Conservation (phyloP, 2,797 vertebrate species). For the Hemitrygon akajei region DNA sequence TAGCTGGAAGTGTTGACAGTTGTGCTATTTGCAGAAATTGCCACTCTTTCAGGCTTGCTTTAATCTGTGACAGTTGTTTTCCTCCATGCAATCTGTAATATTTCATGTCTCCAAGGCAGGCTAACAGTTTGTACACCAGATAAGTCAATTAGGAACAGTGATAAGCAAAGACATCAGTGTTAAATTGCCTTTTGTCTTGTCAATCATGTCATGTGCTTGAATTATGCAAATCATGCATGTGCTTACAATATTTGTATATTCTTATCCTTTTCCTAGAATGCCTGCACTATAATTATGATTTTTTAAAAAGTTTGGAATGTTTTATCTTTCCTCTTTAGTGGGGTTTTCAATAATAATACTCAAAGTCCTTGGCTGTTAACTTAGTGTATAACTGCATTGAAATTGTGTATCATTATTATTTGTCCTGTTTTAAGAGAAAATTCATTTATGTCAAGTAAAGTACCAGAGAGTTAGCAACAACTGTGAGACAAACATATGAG, state of each 20-base stretch:
- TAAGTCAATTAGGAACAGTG: neutral
- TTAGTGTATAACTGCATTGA: neutral
- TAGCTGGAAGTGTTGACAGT: too few species aligned
- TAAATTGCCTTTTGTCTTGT: neutral
- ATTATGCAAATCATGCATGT: neutral
- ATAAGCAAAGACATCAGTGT: neutral
- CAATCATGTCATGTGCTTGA: neutral
- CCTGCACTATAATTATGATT: neutral
- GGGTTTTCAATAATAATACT: neutral
- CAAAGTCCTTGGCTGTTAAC: neutral
- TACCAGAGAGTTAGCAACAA: neutral
- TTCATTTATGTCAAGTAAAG: neutral
- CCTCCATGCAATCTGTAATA: neutral
- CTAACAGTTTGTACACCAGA: neutral
- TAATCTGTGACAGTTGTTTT: neutral
- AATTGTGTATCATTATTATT: neutral
- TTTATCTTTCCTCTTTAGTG: neutral
- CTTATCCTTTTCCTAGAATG: neutral
- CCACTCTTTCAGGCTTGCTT: neutral
- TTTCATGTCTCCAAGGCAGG: neutral
- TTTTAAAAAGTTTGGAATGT: too few species aligned
- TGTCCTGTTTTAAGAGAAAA: neutral
- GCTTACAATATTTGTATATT: neutral
- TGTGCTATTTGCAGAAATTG: too few species aligned
- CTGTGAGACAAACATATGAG: neutral